Evolutionary conservation across 2,888 invertebrate genomes (phyloP).

Genomic region (Drosophila recens): DNA sequence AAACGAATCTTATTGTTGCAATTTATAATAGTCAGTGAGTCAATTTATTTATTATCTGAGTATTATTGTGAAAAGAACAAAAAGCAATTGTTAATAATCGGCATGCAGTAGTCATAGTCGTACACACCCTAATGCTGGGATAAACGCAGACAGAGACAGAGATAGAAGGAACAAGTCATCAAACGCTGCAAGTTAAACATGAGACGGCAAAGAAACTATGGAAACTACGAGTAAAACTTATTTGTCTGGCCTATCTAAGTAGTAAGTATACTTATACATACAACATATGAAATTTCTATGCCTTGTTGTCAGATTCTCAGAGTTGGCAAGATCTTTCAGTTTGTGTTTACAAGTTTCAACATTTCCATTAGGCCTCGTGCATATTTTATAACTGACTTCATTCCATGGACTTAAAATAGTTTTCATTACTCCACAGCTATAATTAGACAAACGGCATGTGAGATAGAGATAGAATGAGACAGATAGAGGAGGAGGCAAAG

Average conservation of each 20-base stretch:
- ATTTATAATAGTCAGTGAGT: slow-evolving; percentile 26
- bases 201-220: slow-evolving; percentile 19
- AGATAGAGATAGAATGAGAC: slow-evolving; percentile 4
- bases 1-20: slow-evolving; percentile 31
- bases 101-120: slow-evolving; percentile 16
- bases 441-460: slow-evolving; percentile 15
- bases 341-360: slow-evolving; percentile 64
- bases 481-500: slow-evolving; percentile 2
- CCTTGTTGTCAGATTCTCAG: slow-evolving; percentile 14
- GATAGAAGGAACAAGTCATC: not conserved
- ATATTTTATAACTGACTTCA: slow-evolving; percentile 73
- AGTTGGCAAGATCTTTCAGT: slow-evolving; percentile 33
- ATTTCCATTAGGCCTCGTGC: slow-evolving; percentile 67
- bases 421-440: slow-evolving; percentile 61
- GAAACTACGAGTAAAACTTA: slow-evolving; percentile 24
- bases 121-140: slow-evolving; percentile 5
- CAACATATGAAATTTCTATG: slow-evolving; percentile 6
- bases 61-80: slow-evolving; percentile 12
- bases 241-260: slow-evolving; percentile 28
- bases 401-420: slow-evolving; percentile 66
- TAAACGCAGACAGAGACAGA: not conserved
- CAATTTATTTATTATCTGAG: slow-evolving; percentile 34
- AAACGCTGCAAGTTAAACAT: slow-evolving; percentile 17
- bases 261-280: slow-evolving; percentile 4
- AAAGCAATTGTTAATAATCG: slow-evolving; percentile 26